A percentile compares a stretch with the other conserved stretches of the same genome.
phyloP scores from a whole-genome alignment of 2,113 vertebrate genomes.

The Nibea coibor region DNA sequence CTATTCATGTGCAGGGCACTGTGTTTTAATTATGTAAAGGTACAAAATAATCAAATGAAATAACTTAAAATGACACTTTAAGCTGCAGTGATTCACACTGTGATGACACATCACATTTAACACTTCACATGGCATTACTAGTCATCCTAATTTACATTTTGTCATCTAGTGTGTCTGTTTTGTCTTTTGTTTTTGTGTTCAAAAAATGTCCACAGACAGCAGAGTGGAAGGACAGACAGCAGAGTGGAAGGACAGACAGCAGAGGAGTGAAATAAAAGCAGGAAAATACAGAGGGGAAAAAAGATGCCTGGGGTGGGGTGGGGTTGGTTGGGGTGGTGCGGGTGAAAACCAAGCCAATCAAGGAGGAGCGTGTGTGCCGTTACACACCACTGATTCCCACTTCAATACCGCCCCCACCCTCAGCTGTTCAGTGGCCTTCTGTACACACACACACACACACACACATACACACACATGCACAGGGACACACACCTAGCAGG shows the following conservation, averaged over 20 bases:
- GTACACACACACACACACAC: slow-evolving; percentile 11
- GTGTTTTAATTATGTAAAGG: slow-evolving; percentile 10
- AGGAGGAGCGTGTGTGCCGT: slow-evolving; percentile 41
- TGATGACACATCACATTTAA: not conserved
- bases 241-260: not conserved
- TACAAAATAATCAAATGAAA: not conserved
- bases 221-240: no score
- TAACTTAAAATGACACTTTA: not conserved
- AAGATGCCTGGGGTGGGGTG: not conserved
- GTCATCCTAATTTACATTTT: not conserved
- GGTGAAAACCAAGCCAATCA: slow-evolving; percentile 49
- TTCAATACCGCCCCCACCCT: slow-evolving; percentile 49
- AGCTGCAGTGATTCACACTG: not conserved
- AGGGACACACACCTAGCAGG: slow-evolving; percentile 14
- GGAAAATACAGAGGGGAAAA: slow-evolving; percentile 11
- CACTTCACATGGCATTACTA: not conserved
- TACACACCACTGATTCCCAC: slow-evolving; percentile 60
- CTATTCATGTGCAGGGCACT: not conserved
- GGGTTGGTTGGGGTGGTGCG: not conserved
- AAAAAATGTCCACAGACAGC: not conserved
- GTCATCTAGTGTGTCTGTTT: not conserved
- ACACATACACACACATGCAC: not conserved
- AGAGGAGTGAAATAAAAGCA: not conserved
- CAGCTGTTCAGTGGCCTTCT: slow-evolving; percentile 27
- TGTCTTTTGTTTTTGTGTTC: not conserved